Conservation (phyloP, 2,888 invertebrate species). For the Callyntrura guangdongensis region DNA sequence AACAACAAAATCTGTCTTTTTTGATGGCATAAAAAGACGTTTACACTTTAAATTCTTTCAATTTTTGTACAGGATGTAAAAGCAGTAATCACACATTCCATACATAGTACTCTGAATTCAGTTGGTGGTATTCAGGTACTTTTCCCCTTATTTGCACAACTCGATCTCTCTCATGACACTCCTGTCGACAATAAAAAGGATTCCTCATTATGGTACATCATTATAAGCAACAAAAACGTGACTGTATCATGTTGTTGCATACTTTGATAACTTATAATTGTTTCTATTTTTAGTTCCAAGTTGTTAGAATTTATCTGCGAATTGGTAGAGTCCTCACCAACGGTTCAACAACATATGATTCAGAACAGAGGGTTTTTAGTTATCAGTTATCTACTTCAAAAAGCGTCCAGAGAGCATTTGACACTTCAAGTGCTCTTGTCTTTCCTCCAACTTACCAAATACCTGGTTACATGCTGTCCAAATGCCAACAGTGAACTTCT, state of each 20-base stretch:
- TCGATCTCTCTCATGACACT: slow-evolving; percentile 97
- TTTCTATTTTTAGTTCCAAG: slow-evolving; percentile 90
- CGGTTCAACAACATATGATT: slow-evolving; percentile 99
- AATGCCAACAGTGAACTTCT: slow-evolving; percentile 96
- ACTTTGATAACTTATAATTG: background rate
- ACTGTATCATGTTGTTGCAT: no score
- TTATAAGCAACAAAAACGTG: background rate
- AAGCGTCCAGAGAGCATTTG: slow-evolving; percentile 96
- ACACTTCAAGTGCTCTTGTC: slow-evolving; percentile 97
- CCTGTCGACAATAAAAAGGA: slow-evolving; percentile 93
- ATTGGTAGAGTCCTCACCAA: slow-evolving; percentile 97
- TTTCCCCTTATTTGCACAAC: slow-evolving; percentile 98
- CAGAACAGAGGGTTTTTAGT: slow-evolving; percentile 99
- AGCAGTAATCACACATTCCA: slow-evolving; percentile 99
- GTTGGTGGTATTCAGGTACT: slow-evolving; percentile 99
- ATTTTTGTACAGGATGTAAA: slow-evolving; percentile 94
- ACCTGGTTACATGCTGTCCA: slow-evolving; percentile 94
- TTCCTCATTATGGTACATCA: slow-evolving; percentile 93
- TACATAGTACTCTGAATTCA: slow-evolving; percentile 99
- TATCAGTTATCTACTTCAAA: slow-evolving; percentile 98
- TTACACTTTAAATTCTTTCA: background rate
- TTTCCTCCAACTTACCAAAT: slow-evolving; percentile 96
- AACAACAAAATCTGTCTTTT: background rate
- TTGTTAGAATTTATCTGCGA: slow-evolving; percentile 99
- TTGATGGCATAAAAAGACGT: background rate